Base-by-base conservation (phyloP, 2,113 vertebrate species). In the Cheirogaleus medius region DNA sequence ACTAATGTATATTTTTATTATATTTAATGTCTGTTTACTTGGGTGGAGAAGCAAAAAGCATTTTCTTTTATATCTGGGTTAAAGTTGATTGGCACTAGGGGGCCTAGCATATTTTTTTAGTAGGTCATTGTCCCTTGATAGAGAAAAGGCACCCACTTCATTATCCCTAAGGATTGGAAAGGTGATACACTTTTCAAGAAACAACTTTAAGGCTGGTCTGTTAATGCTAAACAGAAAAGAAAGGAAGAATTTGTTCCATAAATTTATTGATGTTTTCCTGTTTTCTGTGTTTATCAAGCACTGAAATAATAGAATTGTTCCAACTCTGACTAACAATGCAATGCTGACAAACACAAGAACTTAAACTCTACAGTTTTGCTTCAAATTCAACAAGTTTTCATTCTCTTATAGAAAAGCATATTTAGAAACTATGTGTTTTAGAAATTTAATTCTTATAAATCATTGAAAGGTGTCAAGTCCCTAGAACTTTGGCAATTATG, bases 401-500 rank as follows among this genome's bases (percentile, higher is more conserved):
- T 90, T 77, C 37, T 87, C 52, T 58, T 56, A 77, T 8, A 58
- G 42, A 91, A 87, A 95, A 64, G 37, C 6, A 4, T 90, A 23
- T 92, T 90, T 90, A n/a, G 29, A 82, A 92, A 68, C 3, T 80
- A 52, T 42, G 3, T 81, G 49, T 64, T 86, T 82, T 78, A 87
- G 63, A 86, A 94, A 64, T 77, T 77, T 90, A 90, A 60, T 87
- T 92, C 42, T 17, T 60, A 54, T 18, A 90, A 87, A 73, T 88
- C 47, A 73, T 68, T 76, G n/a, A 92, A 94, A 96, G 39, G 20
- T 54, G 73, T 90, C 17, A 90, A 87, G 54, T 90, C n/a, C 20
- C 49, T 74, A 90, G 76, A 87, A 90, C n/a, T 87, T 94, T 90
- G 74, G 90, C 76, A 94, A 74, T 94, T 92, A 83, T 87, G 64